Percentiles rank a stretch among this genome's conserved stretches.
These are phyloP conservation scores for Oxytorus armatus DNA, from an alignment of 2,888 invertebrate species.

Conservation along the genomic window DNA sequence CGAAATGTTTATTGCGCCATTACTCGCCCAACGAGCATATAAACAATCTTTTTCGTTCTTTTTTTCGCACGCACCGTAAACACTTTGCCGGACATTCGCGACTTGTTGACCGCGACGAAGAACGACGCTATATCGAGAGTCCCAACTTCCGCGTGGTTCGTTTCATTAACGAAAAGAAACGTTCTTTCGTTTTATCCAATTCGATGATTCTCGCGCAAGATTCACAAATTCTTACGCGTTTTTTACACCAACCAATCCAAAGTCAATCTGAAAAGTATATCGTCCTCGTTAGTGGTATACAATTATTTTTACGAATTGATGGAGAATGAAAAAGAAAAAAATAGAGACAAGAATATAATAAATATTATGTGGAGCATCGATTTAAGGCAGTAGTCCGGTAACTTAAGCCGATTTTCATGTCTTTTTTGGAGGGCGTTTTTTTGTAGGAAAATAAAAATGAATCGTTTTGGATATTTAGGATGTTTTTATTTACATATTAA, in stretches of 20 bases:
- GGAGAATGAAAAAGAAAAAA: background rate
- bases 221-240: no score
- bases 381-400: no score
- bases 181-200: no score
- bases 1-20: no score
- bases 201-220: no score
- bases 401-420: no score
- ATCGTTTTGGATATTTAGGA: no score
- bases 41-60: conserved; percentile 5
- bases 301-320: background rate
- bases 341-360: conserved; percentile 8
- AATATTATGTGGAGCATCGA: conserved; percentile 48
- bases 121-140: background rate
- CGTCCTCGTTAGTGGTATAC: background rate
- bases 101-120: background rate
- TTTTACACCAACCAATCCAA: no score
- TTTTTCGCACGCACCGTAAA: conserved; percentile 17
- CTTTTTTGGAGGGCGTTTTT: no score
- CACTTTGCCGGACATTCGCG: conserved; percentile 7
- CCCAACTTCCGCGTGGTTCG: background rate
- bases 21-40: background rate
- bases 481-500: no score
- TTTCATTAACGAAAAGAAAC: background rate
- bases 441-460: no score
- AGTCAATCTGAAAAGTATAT: no score